phyloP scores from a whole-genome alignment of 92 coral and sea anemone species.

The Montipora capitata region DNA sequence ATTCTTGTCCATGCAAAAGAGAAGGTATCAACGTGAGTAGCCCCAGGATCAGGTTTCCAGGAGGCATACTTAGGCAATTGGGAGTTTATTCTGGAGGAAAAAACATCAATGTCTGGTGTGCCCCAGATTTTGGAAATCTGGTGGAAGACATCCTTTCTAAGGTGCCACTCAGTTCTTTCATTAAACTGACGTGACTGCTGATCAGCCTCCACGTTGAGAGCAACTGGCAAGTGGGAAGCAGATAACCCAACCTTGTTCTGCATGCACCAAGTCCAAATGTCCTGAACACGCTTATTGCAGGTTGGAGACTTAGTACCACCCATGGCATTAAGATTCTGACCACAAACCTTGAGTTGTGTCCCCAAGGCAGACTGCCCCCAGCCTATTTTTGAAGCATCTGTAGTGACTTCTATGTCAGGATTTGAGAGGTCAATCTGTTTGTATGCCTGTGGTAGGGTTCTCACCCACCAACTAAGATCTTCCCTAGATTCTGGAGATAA shows the following conservation, averaged over 20 bases:
- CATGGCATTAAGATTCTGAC: conserved; percentile 25
- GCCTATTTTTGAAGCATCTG: conserved; percentile 70
- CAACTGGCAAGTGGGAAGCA: not conserved
- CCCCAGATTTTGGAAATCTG: conserved; percentile 30
- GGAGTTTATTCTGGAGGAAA: conserved; percentile 48
- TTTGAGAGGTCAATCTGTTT: conserved; percentile 31
- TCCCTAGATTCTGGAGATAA: conserved; percentile 27
- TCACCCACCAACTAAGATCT: conserved; percentile 62
- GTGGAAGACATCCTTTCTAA: not conserved
- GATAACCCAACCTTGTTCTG: not conserved
- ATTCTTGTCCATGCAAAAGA: not conserved
- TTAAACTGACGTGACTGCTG: not conserved
- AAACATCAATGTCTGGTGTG: conserved; percentile 36
- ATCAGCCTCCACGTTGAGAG: conserved; percentile 14
- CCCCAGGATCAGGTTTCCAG: conserved; percentile 75
- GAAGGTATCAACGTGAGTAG: conserved; percentile 44
- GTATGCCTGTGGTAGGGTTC: conserved; percentile 27
- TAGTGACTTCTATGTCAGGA: conserved; percentile 33
- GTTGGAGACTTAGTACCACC: conserved; percentile 2
- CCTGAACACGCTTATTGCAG: not conserved
- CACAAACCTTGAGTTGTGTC: conserved; percentile 45
- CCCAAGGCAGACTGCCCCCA: conserved; percentile 63
- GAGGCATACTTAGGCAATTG: conserved; percentile 52
- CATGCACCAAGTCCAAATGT: conserved; percentile 1
- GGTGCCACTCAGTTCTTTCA: conserved; percentile 9